Evolutionary conservation across 2,797 vertebrate genomes (phyloP), one percentile per base, ranked within the genome.

Genomic region (Schizopygopsis pylzovi): DNA sequence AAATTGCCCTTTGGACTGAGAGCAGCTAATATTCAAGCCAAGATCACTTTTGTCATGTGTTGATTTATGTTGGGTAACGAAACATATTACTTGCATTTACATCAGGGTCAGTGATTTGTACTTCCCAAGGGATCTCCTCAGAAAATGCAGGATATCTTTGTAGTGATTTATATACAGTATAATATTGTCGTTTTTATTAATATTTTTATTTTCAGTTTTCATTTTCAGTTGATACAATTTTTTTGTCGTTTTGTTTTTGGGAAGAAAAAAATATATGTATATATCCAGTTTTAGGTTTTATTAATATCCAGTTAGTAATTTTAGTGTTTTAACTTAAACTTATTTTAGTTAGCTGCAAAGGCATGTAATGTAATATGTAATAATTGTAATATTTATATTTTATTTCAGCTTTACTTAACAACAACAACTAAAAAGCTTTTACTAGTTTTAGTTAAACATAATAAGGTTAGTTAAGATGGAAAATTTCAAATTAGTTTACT

Each of bases 1-100:
- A 85, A 88, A 71, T 81, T 83, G 77, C 18, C 85, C 76, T 68
- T 81, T 73, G 49, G 43, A 84, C 52, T 65, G 84, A 87, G 85
- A 80, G 83, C 67, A 68, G 82, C 33, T 86, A 16, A 75, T 79
- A 85, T 86, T 85, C 82, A 54, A 75, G 72, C 81, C 61, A 82
- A 61, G 68, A 65, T 70, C 79, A 65, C 45, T 71, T 77, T 78
- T 22, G 56, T 82, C 54, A n/a, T 79, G 76, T 77, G 67, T 65
- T 87, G 70, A 82, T 79, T 68, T 63, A 71, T 78, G n/a, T 72
- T 63, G 47, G 61, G 77, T 82, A 82, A 83, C 15, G 49, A 79
- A 71, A 71, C 67, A 39, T 61, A 71, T 59, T 86, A 65, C 68
- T 59, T 72, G 85, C 16, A 61, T 71, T 81, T 83, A 76, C 68